Conservation (phyloP, 2,888 invertebrate species). For the Diadegma fenestrale region DNA sequence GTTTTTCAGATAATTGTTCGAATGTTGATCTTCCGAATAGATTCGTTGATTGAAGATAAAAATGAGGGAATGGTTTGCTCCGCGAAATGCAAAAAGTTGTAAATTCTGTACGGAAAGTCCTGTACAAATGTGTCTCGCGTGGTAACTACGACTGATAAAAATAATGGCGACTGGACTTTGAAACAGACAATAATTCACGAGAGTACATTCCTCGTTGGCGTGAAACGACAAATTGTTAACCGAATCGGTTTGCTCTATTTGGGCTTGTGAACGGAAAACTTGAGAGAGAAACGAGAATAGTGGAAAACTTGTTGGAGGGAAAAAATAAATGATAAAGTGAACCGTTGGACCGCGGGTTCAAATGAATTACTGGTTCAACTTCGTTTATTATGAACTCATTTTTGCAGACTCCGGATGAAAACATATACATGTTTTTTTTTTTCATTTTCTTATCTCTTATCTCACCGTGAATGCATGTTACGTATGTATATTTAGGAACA, state of each 20-base stretch:
- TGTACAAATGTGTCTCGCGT: constrained; percentile 5
- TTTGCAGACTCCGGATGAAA: constrained; percentile 73
- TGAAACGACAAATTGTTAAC: constrained; percentile 70
- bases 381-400: constrained; percentile 51
- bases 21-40: neutral
- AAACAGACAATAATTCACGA: constrained; percentile 67
- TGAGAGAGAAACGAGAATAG: constrained; percentile 4
- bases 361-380: constrained; percentile 22
- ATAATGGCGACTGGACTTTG: constrained; percentile 69
- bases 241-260: constrained; percentile 26
- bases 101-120: neutral
- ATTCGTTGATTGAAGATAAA: neutral
- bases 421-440: constrained; percentile 35
- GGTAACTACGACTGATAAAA: constrained; percentile 28
- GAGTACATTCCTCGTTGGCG: constrained; percentile 53
- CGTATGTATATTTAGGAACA: neutral
- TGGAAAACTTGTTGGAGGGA: constrained; percentile 22
- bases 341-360: constrained; percentile 60
- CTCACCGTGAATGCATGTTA: constrained; percentile 1
- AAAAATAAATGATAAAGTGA: constrained; percentile 66
- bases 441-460: constrained; percentile 31
- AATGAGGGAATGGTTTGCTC: neutral
- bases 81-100: neutral
- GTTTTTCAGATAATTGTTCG: neutral
- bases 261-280: neutral